phyloP scores from a whole-genome alignment of 2,888 invertebrate species.

The Ectropis crepuscularia region DNA sequence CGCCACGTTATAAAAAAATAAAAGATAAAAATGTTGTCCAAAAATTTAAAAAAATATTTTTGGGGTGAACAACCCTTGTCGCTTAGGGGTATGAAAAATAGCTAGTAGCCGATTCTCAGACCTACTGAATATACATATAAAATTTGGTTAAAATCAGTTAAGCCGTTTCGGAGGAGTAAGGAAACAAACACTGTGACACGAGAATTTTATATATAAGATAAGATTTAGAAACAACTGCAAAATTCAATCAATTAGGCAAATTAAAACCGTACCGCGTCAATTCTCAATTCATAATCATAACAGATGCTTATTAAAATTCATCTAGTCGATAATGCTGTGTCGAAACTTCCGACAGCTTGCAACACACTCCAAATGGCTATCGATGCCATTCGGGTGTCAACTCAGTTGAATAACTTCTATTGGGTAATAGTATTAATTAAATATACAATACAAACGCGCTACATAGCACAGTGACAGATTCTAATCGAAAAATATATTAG shows the following conservation, averaged over 20 bases:
- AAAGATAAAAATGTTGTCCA: no score
- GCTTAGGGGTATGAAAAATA: no score
- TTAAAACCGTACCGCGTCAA: conserved; percentile 54
- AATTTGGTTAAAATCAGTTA: no score
- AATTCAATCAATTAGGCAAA: conserved; percentile 48
- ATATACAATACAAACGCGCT: conserved; percentile 35
- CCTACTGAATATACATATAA: no score
- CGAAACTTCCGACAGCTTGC: conserved; percentile 76
- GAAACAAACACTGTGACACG: no score
- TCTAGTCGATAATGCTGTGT: conserved; percentile 63
- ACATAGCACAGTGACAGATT: conserved; percentile 31
- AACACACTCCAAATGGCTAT: conserved; percentile 64
- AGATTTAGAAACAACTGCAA: conserved; percentile 27
- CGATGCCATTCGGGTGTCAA: conserved; percentile 70
- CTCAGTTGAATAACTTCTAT: conserved; percentile 74
- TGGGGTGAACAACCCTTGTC: no score
- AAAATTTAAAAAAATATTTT: no score
- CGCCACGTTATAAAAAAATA: no score
- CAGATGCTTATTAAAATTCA: conserved; percentile 65
- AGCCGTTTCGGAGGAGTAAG: no score
- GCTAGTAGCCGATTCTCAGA: no score
- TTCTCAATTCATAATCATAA: conserved; percentile 70
- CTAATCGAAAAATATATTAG: conserved; percentile 29
- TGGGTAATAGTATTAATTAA: conserved; percentile 61
- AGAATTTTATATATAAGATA: no score